Conservation (phyloP, 2,888 invertebrate species). For the Dione vanillae region DNA sequence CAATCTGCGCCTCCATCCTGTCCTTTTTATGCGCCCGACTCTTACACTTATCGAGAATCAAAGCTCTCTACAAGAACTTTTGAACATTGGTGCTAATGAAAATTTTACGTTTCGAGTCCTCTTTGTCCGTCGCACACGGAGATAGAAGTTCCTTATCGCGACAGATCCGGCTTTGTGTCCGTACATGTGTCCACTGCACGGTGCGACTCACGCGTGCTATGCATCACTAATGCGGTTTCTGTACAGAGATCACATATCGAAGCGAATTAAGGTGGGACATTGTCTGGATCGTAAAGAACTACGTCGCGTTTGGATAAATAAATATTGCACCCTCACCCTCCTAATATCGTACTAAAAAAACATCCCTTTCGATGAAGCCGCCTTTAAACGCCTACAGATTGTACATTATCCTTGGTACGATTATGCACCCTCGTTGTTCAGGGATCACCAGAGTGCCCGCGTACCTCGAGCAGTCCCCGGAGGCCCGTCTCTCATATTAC, state of each 20-base stretch:
- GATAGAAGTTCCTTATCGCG: constrained; percentile 77
- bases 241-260: constrained; percentile 61
- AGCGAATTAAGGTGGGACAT: constrained; percentile 71
- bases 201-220: constrained; percentile 67
- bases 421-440: constrained; percentile 84
- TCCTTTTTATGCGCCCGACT: constrained; percentile 79
- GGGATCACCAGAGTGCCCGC: constrained; percentile 80
- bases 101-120: constrained; percentile 78
- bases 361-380: constrained; percentile 83
- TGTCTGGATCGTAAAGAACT: constrained; percentile 75
- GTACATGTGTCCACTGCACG: constrained; percentile 67
- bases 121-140: constrained; percentile 71
- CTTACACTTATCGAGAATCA: constrained; percentile 82
- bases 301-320: constrained; percentile 79
- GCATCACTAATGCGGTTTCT: constrained; percentile 72
- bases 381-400: constrained; percentile 85
- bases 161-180: constrained; percentile 70
- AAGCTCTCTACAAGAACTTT: constrained; percentile 77
- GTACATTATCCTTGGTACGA: constrained; percentile 85
- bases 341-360: constrained; percentile 81
- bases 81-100: constrained; percentile 79
- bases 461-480: constrained; percentile 70
- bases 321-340: constrained; percentile 84
- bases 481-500: constrained; percentile 81
- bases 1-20: constrained; percentile 80